Evolutionary conservation across 2,113 vertebrate genomes (phyloP), one percentile per base, ranked within the genome.

Genomic region (Zootoca vivipara): DNA sequence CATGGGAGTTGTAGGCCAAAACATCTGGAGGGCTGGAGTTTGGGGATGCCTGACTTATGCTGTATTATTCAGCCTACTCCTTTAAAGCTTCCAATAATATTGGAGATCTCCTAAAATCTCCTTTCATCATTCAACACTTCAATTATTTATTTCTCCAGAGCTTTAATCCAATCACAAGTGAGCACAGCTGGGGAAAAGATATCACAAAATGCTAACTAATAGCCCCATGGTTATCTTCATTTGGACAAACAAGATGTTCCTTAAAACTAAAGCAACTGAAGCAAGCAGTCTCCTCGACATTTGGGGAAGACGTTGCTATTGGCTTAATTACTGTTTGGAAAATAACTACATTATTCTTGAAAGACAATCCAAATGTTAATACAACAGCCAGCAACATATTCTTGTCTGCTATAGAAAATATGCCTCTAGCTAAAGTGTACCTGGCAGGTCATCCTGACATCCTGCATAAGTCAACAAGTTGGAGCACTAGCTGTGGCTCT

Each of bases 401-500:
- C 89, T 91, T 94, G 86, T 81, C 64, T 92, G 79, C 89, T 80
- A 90, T 73, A 93, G 91, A 93, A 92, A 89, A 75, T 0, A 83
- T 38, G 86, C 93, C 94, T 95, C 93, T 0, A 4, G 84, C 85
- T 90, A 79, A 85, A 46, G 80, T 65, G 22, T 73, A 91, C 13
- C 7, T 82, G 2, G 92, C 85, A 86, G 87, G 86, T 91, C 82
- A 86, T 93, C 90, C 78, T 38, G 22, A 89, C 87, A 90, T 85
- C 93, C 91, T 7, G 24, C 83, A 69, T 82, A 94, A 91, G 89
- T 42, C 92, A 89, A 86, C 58, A 28, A 78, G 73, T 56, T 94
- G 90, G 93, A 90, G 87, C 42, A 88, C 73, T 86, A 90, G 79
- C 87, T 92, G 92, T 91, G 91, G 91, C 13, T 88, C 89, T 92